These are phyloP conservation scores for Chloroceryle aenea DNA, from an alignment of 2,113 vertebrate genomes.

Conservation along the genomic window DNA sequence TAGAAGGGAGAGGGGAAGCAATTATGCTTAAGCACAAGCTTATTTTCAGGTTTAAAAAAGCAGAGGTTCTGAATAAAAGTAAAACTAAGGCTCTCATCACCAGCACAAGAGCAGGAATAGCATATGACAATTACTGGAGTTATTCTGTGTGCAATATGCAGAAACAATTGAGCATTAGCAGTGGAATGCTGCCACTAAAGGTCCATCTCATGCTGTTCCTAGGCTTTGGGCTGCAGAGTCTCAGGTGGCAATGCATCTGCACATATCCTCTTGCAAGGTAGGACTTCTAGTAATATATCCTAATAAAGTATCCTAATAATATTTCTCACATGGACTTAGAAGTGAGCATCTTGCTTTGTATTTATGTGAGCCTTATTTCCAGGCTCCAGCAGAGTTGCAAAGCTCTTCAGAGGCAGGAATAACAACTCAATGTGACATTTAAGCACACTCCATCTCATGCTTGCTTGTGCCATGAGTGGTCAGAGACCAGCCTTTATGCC, in stretches of 20 bases:
- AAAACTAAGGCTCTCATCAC: background rate
- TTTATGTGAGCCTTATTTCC: background rate
- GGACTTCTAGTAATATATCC: background rate
- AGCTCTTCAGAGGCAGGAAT: background rate
- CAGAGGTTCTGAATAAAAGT: background rate
- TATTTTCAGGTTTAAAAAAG: background rate
- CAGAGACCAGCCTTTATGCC: background rate
- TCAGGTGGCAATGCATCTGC: background rate
- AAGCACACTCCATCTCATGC: background rate
- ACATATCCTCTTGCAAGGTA: background rate
- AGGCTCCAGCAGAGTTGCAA: background rate
- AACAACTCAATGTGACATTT: constrained; percentile 30
- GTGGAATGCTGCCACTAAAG: background rate
- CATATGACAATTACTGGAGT: background rate
- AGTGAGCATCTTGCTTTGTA: background rate
- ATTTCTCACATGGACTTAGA: background rate
- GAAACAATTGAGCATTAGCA: background rate
- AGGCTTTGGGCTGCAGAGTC: background rate
- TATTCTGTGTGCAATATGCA: background rate
- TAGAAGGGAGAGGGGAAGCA: background rate
- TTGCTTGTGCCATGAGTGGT: background rate
- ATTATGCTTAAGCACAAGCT: background rate
- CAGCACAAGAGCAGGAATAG: background rate
- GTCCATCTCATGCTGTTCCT: fast-evolving
- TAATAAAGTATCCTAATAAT: background rate